These are phyloP conservation scores for Harpagoxenus sublaevis DNA, from an alignment of 2,888 invertebrate species.

Conservation along the genomic window DNA sequence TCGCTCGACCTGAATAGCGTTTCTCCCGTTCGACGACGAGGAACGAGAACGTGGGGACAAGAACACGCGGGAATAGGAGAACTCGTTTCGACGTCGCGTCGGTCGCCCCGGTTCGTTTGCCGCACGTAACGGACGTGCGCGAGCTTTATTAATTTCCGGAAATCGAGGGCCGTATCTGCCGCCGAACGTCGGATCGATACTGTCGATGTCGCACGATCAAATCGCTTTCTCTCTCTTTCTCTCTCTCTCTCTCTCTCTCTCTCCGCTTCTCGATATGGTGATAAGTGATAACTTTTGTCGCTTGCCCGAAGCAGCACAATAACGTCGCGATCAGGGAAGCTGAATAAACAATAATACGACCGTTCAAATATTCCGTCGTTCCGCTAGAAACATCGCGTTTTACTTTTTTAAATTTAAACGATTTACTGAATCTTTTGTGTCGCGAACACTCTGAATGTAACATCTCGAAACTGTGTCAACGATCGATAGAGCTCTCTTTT, in stretches of 20 bases:
- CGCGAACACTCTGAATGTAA: not conserved
- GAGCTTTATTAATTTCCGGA: conserved; percentile 69
- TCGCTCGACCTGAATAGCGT: conserved; percentile 68
- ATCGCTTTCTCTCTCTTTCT: conserved; percentile 15
- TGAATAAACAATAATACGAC: conserved; percentile 38
- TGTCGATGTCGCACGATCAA: conserved; percentile 12
- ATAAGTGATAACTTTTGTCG: conserved; percentile 30
- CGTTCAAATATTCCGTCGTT: not conserved
- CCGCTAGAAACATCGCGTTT: not conserved
- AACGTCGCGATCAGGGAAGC: not conserved
- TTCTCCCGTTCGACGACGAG: conserved; percentile 29
- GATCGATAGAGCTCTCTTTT: conserved; percentile 10
- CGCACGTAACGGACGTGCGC: conserved; percentile 45
- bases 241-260: conserved; percentile 10
- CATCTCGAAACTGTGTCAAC: conserved; percentile 21
- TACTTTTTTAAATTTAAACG: not conserved
- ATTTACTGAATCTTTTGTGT: conserved; percentile 6
- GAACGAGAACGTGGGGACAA: conserved; percentile 44
- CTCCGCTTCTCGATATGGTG: not conserved
- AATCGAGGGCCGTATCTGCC: conserved; percentile 58
- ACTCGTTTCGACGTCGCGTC: conserved; percentile 55
- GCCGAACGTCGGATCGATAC: conserved; percentile 25
- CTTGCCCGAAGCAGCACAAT: not conserved
- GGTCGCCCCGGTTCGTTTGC: conserved; percentile 46
- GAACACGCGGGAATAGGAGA: conserved; percentile 56